Percentiles rank a stretch among this genome's conserved stretches.
Evolutionary conservation across 2,797 vertebrate species (phyloP).

Genomic region (Diceros bicornis): DNA sequence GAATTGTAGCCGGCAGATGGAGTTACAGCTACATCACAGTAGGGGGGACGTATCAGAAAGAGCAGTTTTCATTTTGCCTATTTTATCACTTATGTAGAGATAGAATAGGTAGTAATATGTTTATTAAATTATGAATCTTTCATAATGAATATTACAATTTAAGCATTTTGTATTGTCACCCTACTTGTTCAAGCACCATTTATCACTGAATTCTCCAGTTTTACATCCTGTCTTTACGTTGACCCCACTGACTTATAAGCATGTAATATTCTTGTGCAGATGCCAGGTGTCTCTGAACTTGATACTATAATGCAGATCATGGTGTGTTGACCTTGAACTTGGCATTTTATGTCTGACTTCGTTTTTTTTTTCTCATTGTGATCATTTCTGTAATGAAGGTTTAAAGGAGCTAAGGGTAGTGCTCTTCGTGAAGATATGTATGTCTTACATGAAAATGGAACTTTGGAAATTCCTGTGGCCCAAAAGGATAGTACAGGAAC

Average conservation of each 20-base stretch:
- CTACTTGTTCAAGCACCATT: neutral
- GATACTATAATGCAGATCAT: neutral
- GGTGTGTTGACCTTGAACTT: neutral
- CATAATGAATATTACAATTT: neutral
- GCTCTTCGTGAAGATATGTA: conserved; percentile 94
- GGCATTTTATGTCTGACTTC: conserved; percentile 31
- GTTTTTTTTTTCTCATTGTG: conserved; percentile 23
- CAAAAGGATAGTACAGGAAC: conserved; percentile 93
- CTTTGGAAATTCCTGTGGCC: conserved; percentile 94
- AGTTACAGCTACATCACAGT: neutral
- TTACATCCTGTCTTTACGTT: neutral
- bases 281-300: neutral
- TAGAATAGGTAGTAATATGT: neutral
- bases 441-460: conserved; percentile 94
- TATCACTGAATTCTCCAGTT: neutral
- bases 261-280: neutral
- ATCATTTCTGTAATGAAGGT: conserved; percentile 90
- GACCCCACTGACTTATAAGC: neutral
- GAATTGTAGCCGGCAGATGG: neutral
- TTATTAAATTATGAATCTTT: conserved; percentile 22
- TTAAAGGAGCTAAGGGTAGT: conserved; percentile 94
- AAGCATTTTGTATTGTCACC: neutral
- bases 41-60: neutral
- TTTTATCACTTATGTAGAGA: conserved; percentile 8
- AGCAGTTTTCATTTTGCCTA: neutral